Evolutionary conservation across 2,113 vertebrate species (phyloP).

Genomic region (Aldabrachelys gigantea): DNA sequence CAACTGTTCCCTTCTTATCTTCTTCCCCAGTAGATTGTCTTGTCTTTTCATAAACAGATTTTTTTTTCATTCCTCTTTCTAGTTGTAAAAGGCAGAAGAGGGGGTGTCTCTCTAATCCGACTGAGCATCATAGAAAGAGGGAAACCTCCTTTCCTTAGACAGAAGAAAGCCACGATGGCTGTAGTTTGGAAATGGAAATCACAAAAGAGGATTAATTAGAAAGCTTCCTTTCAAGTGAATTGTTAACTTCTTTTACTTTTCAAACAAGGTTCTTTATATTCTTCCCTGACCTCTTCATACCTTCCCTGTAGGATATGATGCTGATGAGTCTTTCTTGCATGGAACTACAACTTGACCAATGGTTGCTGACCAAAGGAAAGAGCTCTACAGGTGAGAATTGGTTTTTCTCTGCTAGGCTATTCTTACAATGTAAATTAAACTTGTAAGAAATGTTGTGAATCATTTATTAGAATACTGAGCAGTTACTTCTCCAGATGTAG

Average conservation of each 20-base stretch:
- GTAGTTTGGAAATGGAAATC: background rate
- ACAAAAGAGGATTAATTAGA: background rate
- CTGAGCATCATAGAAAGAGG: background rate
- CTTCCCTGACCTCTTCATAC: background rate
- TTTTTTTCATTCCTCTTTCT: background rate
- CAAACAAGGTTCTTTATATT: background rate
- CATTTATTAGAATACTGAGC: background rate
- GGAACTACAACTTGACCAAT: conserved; percentile 96
- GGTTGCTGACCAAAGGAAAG: conserved; percentile 91
- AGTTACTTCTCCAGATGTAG: background rate
- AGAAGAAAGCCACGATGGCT: background rate
- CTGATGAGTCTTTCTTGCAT: conserved; percentile 94
- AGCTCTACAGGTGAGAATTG: conserved; percentile 82
- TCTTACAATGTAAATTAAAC: background rate
- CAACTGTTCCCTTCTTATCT: background rate
- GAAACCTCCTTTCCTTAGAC: background rate
- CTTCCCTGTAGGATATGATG: conserved; percentile 89
- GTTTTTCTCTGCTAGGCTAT: background rate
- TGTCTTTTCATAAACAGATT: background rate
- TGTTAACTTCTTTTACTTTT: background rate
- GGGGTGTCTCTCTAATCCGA: background rate
- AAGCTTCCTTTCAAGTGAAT: conserved; percentile 24
- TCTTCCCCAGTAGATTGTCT: background rate
- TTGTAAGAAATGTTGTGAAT: background rate
- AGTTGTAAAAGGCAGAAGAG: background rate